phyloP scores from a whole-genome alignment of 2,888 invertebrate genomes.

The Kuschelorhynchus macadamiae region DNA sequence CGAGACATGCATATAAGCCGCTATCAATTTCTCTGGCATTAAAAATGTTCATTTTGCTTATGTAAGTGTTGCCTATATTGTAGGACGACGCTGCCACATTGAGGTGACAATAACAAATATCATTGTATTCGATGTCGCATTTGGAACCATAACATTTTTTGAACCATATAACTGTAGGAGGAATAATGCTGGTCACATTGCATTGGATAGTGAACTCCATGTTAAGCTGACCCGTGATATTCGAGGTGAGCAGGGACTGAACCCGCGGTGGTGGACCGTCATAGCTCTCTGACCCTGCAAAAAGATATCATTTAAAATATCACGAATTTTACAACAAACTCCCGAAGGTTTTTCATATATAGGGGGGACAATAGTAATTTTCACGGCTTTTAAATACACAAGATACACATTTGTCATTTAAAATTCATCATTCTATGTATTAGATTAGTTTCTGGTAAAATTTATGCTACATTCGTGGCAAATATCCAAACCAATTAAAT shows the following conservation, averaged over 20 bases:
- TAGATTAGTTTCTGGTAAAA: too few relatives aligned
- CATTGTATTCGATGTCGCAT: slow-evolving; percentile 60
- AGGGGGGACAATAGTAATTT: too few relatives aligned
- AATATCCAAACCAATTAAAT: too few relatives aligned
- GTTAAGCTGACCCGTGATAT: slow-evolving; percentile 59
- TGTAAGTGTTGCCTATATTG: slow-evolving; percentile 60
- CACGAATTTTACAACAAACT: too few relatives aligned
- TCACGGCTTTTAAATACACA: too few relatives aligned
- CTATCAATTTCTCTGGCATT: slow-evolving; percentile 61
- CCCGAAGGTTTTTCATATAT: too few relatives aligned
- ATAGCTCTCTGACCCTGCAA: slow-evolving; percentile 57
- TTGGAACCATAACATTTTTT: slow-evolving; percentile 61
- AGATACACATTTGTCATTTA: too few relatives aligned
- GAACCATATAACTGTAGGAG: slow-evolving; percentile 64
- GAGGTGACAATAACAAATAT: slow-evolving; percentile 61
- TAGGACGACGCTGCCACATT: slow-evolving; percentile 55
- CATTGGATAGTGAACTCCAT: slow-evolving; percentile 64
- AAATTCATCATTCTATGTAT: too few relatives aligned
- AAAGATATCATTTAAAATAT: too few relatives aligned
- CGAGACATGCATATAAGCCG: slow-evolving; percentile 64
- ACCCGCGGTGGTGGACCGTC: slow-evolving; percentile 59
- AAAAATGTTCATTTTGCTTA: slow-evolving; percentile 64
- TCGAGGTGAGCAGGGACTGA: slow-evolving; percentile 59
- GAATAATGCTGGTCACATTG: slow-evolving; percentile 62
- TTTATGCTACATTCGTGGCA: too few relatives aligned